Evolutionary conservation across 30 jellyfish, hydroid and myxozoan species (phyloP).

Genomic region (Cassiopea andromeda): DNA sequence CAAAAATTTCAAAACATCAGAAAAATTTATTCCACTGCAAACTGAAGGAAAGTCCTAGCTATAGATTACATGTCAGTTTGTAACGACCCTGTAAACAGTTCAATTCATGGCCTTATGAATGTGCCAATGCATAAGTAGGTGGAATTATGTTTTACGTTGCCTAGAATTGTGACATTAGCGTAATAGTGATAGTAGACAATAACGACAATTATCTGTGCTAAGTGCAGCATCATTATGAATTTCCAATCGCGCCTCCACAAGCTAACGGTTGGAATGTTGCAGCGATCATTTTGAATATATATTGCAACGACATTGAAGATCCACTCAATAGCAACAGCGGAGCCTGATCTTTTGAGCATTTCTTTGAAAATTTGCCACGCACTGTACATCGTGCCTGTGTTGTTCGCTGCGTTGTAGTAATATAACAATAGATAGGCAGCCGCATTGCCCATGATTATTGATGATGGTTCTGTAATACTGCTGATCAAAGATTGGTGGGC

Average conservation of each 20-base stretch:
- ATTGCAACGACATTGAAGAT: constrained; percentile 13
- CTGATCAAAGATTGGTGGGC: constrained; percentile 31
- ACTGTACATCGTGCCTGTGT: constrained; percentile 16
- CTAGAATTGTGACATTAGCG: neutral
- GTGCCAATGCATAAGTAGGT: neutral
- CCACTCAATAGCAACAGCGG: constrained; percentile 16
- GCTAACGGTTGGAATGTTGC: neutral
- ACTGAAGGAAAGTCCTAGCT: too few relatives aligned
- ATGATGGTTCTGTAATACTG: constrained; percentile 31
- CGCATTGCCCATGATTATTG: constrained; percentile 20
- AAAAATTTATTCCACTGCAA: too few relatives aligned
- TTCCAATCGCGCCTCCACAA: constrained; percentile 38
- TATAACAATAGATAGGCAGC: constrained; percentile 16
- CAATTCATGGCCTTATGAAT: too few relatives aligned
- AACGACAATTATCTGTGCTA: constrained; percentile 1
- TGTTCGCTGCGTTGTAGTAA: constrained; percentile 7
- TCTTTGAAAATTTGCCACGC: constrained; percentile 1
- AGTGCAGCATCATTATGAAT: neutral
- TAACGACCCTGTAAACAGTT: too few relatives aligned
- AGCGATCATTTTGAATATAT: neutral
- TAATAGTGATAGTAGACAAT: constrained; percentile 14
- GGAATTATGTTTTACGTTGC: neutral
- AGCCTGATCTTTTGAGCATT: constrained; percentile 16
- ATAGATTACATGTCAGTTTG: too few relatives aligned
- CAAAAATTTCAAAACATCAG: too few relatives aligned